These are phyloP conservation scores for Syndactyla subalaris DNA, from an alignment of 2,797 vertebrate species.

Conservation along the genomic window DNA sequence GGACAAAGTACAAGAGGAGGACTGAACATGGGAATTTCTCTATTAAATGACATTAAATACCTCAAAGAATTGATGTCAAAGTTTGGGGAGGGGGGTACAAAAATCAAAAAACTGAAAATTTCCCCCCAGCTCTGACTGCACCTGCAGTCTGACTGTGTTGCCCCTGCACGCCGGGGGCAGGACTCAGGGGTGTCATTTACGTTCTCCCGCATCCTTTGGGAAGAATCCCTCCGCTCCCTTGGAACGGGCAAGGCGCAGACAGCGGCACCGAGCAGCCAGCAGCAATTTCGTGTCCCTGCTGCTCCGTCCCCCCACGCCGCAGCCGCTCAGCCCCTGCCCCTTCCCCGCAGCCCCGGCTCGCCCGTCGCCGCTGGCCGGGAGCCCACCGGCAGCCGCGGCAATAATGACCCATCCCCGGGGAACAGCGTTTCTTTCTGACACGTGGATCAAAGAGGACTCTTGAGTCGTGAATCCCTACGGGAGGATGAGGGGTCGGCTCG, in stretches of 20 bases:
- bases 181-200: neutral
- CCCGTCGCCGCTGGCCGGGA: neutral
- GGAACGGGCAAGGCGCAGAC: neutral
- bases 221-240: rapidly evolving
- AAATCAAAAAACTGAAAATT: neutral
- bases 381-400: neutral
- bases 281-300: neutral
- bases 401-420: neutral
- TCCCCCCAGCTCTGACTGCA: neutral
- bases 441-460: neutral
- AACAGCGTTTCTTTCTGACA: rapidly evolving
- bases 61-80: neutral
- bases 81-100: neutral
- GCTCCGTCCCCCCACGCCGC: neutral
- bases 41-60: neutral
- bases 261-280: neutral
- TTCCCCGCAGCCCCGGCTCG: neutral
- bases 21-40: neutral
- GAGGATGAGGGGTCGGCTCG: neutral
- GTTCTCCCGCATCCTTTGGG: neutral
- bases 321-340: neutral
- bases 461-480: neutral
- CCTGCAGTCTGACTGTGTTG: no score
- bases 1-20: neutral
- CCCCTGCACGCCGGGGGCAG: no score